Conservation (phyloP, 2,888 invertebrate genomes). For the Desoria tigrina region DNA sequence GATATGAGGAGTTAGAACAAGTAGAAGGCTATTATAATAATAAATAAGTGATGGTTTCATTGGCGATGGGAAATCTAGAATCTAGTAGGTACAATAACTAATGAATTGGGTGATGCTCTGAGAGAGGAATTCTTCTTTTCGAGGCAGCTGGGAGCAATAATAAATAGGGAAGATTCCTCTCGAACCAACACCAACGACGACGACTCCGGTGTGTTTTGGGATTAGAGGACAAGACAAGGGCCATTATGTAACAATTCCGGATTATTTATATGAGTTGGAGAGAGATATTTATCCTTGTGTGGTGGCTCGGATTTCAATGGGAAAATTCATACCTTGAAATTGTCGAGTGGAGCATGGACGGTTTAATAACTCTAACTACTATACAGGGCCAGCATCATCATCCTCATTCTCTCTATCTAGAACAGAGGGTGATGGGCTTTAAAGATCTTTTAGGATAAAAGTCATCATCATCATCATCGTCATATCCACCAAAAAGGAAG, state of each 20-base stretch:
- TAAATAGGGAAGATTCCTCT: not conserved
- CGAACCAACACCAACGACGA: no score
- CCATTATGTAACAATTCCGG: constrained; percentile 25
- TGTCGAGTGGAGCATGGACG: not conserved
- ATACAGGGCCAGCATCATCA: no score
- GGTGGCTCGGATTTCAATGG: constrained; percentile 15
- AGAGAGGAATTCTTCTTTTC: not conserved
- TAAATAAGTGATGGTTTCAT: not conserved
- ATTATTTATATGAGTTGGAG: constrained; percentile 23
- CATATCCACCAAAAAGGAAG: not conserved
- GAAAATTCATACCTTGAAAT: constrained; percentile 15
- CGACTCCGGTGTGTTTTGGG: no score
- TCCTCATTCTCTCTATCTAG: constrained; percentile 6
- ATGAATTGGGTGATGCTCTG: not conserved
- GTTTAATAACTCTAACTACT: constrained; percentile 5
- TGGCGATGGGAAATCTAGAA: not conserved
- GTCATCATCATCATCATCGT: not conserved
- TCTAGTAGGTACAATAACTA: not conserved
- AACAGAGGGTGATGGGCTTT: not conserved
- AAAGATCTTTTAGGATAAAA: constrained; percentile 8
- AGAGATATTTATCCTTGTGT: constrained; percentile 30
- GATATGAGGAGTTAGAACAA: no score
- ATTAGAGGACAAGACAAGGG: constrained; percentile 6
- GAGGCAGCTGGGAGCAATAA: not conserved
- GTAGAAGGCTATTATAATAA: not conserved